Evolutionary conservation across 2,113 vertebrate genomes (phyloP), one percentile per base, ranked within the genome.

Genomic region (Cyphomyrus discorhynchus): DNA sequence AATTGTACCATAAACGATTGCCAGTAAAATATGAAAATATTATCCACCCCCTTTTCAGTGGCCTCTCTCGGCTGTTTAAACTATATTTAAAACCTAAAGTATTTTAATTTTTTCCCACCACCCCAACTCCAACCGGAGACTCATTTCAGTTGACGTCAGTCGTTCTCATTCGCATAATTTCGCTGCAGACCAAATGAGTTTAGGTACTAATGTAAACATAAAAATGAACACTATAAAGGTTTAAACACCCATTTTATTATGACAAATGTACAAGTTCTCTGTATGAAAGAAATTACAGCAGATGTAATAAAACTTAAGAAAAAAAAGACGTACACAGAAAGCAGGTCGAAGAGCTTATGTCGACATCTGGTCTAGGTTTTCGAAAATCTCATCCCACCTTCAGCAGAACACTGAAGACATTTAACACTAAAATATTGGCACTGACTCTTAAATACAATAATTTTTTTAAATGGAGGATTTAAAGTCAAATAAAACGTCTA

Each of bases 231-330:
- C 56, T 24, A 88, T 45, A 19, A 88, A 42, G 87, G 56, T 88
- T 66, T 88, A 62, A 87, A 66, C 87, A 90, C 58, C 94, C 92
- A 93, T 96, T 98, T 98, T 97, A 98, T 98, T 98, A 98, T 98
- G 96, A 98, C 97, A 98, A 96, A 97, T 97, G 97, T 97, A 98
- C 97, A 98, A 98, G 97, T 96, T 96, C 97, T 97, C 97, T 94
- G 97, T 97, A 97, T 95, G 97, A 97, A 97, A 97, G 95, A 96
- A 97, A 96, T 94, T 96, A 97, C 97, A 97, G 94, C 95, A 97
- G 95, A 94, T 95, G 96, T 96, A 97, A 97, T 95, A 96, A 97
- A 95, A 95, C 96, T 96, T 94, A 96, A 96, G 96, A 94, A 94
- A 94, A 93, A 94, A 95, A 96, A 96, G 93, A 95, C 91, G 90